Percentiles rank a stretch among this genome's conserved stretches.
Conservation (phyloP, 2,113 vertebrate species). For the Forbesichthys agassizii region DNA sequence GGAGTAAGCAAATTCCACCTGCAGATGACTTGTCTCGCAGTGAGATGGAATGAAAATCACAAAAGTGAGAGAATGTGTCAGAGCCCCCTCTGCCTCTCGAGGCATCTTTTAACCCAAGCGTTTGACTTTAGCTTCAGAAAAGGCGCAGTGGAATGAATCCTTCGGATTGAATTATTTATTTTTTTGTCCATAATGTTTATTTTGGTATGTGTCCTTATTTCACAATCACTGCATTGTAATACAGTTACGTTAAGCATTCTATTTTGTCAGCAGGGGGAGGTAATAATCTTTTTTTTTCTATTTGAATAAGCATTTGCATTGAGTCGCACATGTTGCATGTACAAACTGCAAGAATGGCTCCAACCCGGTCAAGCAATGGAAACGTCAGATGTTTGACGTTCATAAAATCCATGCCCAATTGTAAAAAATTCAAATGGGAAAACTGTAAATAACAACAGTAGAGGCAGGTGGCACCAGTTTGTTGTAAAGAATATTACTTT, state of each 20-base stretch:
- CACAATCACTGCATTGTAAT: not conserved
- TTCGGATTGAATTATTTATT: conserved; percentile 45
- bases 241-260: conserved; percentile 11
- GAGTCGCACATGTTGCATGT: too few relatives aligned
- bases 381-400: too few relatives aligned
- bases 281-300: too few relatives aligned
- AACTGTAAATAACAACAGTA: too few relatives aligned
- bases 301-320: too few relatives aligned
- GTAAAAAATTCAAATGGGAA: too few relatives aligned
- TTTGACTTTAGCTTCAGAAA: conserved; percentile 33
- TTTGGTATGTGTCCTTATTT: not conserved
- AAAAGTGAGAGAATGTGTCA: conserved; percentile 53
- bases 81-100: conserved; percentile 6
- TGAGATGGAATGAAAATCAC: conserved; percentile 69
- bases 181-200: conserved; percentile 28
- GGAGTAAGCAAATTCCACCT: conserved; percentile 60
- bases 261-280: not conserved
- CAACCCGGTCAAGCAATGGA: too few relatives aligned
- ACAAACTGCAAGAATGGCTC: too few relatives aligned
- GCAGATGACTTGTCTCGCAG: conserved; percentile 60
- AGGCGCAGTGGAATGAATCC: conserved; percentile 49
- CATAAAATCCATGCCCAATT: too few relatives aligned
- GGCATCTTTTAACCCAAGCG: conserved; percentile 12
- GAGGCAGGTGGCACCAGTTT: too few relatives aligned
- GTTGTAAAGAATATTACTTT: too few relatives aligned